Evolutionary conservation across 2,888 invertebrate genomes (phyloP), one percentile per base, ranked within the genome.

Genomic region (Clistopyga incitator): DNA sequence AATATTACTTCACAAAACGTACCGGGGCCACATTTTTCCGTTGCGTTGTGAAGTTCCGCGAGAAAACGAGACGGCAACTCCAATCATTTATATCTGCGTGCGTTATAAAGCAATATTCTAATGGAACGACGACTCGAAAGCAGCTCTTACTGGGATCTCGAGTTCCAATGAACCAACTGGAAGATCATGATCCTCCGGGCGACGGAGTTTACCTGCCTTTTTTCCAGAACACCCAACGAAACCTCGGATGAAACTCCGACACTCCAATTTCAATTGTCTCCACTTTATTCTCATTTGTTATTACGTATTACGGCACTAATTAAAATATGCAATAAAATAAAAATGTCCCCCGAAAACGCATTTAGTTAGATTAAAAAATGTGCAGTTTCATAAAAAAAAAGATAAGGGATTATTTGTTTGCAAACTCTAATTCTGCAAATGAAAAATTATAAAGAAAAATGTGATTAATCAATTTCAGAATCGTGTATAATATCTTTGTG

Each of bases 21-120:
- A 38, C 65, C 38, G 23, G 34, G 45, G 59, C 47, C 67, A 50
- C 20, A 74, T 80, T 84, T 61, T 79, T 79, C 20, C 65, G 13
- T 76, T 61, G 15, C 20, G 61, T 77, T 71, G 71, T 18, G 50
- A 52, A 71, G 29, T 72, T 45, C 20, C 18, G 20, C 18, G 20
- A 45, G 45, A 56, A 18, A 34, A 6, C 20, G 52, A 56, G 34
- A 29, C 38, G n/a, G 45, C 11, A 20, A 3, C 20, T 61, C 72
- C 67, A 29, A 80, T 80, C 59, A 61, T 84, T 77, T 80, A 54
- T 74, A 74, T 72, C 64, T 54, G n/a, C 65, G 50, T 65, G 68
- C 50, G 76, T 84, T 82, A 77, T 82, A 77, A 84, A 81, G 84
- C 78, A 82, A 84, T 84, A 84, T 84, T 81, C 78, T 84, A 84